A percentile compares a stretch with the other conserved stretches of the same genome.
Evolutionary conservation across 2,797 vertebrate species (phyloP).

Genomic region (Pseudochirops corinnae): DNA sequence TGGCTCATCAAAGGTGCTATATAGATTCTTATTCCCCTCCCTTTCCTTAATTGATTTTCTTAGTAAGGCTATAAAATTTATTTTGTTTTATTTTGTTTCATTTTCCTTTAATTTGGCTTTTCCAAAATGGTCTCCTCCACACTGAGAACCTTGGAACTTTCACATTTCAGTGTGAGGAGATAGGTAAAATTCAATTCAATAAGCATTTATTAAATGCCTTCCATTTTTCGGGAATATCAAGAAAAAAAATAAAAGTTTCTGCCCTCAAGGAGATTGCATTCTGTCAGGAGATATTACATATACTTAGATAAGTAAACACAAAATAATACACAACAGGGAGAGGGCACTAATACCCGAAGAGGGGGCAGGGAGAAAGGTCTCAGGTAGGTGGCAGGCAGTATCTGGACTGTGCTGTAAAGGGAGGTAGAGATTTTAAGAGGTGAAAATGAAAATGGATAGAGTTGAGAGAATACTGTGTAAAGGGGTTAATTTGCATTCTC

Average conservation of each 20-base stretch:
- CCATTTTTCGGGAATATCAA: background rate
- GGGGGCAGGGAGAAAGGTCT: background rate
- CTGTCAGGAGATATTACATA: background rate
- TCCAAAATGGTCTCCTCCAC: background rate
- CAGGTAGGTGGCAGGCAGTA: background rate
- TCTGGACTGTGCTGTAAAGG: conserved; percentile 29
- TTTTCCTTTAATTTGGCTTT: background rate
- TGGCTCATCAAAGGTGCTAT: background rate
- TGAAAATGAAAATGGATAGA: conserved; percentile 21
- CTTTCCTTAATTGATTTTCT: background rate
- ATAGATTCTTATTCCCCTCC: background rate
- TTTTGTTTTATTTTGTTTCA: background rate
- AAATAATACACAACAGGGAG: background rate
- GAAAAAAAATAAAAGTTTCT: background rate
- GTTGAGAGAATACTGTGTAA: background rate
- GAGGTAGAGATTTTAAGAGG: background rate
- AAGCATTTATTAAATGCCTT: background rate
- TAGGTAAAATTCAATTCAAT: background rate
- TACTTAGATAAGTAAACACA: background rate
- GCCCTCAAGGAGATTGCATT: background rate
- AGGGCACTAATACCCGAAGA: background rate
- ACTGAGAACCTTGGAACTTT: background rate
- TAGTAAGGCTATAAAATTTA: background rate
- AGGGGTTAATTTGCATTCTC: background rate
- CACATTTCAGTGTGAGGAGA: background rate